Percentiles rank a stretch among this genome's conserved stretches.
phyloP scores from a whole-genome alignment of 2,888 invertebrate genomes.

The Apoda limacodes region DNA sequence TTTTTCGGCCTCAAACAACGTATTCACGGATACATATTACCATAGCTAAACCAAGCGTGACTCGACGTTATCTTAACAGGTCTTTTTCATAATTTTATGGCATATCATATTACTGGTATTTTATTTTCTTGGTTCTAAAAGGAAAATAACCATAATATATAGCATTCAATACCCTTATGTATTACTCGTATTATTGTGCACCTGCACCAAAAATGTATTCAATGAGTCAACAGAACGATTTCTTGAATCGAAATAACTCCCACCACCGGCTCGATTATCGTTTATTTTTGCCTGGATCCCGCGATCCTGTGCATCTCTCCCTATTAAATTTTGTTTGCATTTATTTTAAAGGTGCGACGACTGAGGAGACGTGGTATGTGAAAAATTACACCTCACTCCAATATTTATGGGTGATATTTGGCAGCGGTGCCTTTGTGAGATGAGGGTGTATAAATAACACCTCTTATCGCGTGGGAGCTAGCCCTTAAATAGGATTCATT shows the following conservation, averaged over 20 bases:
- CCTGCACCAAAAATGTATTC: conserved; percentile 11
- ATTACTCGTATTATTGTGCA: too few relatives aligned
- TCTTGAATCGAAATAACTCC: conserved; percentile 48
- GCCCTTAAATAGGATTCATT: conserved; percentile 66
- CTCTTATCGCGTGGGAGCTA: conserved; percentile 69
- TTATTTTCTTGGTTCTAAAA: too few relatives aligned
- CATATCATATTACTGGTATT: too few relatives aligned
- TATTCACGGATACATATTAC: too few relatives aligned
- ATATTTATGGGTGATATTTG: conserved; percentile 71
- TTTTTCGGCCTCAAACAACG: too few relatives aligned
- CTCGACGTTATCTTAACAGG: background rate
- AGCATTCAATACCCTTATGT: too few relatives aligned
- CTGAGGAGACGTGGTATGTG: conserved; percentile 67
- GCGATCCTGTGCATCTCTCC: conserved; percentile 68
- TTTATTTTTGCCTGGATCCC: conserved; percentile 66
- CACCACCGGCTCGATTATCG: conserved; percentile 53
- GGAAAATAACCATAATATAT: too few relatives aligned
- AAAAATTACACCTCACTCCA: conserved; percentile 70
- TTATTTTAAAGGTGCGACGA: conserved; percentile 71
- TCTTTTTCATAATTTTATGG: conserved; percentile 3
- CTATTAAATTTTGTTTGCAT: conserved; percentile 71
- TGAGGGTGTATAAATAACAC: conserved; percentile 69
- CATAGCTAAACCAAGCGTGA: too few relatives aligned
- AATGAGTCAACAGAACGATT: conserved; percentile 22
- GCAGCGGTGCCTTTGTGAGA: conserved; percentile 68